Evolutionary conservation across 2,888 invertebrate genomes (phyloP).

Genomic region (Brachyptera putata): DNA sequence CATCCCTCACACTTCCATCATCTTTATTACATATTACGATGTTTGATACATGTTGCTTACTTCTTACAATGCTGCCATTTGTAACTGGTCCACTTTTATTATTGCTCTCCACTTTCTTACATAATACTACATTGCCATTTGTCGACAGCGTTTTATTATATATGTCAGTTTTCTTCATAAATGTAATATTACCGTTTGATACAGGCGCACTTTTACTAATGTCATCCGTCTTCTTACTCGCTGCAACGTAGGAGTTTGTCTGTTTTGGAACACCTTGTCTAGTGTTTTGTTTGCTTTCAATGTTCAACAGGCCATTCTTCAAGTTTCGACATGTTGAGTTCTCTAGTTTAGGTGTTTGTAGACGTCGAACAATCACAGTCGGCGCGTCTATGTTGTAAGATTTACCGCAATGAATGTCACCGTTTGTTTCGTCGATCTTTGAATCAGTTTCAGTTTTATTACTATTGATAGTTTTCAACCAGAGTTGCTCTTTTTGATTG

Average conservation of each 20-base stretch:
- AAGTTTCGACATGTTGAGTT: too few relatives aligned
- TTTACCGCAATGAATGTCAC: too few relatives aligned
- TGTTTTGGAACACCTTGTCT: background rate
- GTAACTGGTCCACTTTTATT: background rate
- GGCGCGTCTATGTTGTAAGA: too few relatives aligned
- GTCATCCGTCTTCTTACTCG: background rate
- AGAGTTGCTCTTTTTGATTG: constrained; percentile 28
- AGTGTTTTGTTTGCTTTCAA: background rate
- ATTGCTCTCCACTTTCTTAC: background rate
- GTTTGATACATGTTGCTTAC: too few relatives aligned
- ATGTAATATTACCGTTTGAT: too few relatives aligned
- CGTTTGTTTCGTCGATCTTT: background rate
- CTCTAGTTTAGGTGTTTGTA: background rate
- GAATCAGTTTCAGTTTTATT: background rate
- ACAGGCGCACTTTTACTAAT: too few relatives aligned
- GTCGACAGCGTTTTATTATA: background rate
- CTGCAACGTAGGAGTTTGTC: background rate
- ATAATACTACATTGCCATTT: background rate
- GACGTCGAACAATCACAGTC: too few relatives aligned
- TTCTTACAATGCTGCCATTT: background rate
- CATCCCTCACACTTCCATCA: background rate
- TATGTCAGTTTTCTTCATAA: too few relatives aligned
- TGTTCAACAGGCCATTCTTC: too few relatives aligned
- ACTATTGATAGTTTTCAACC: constrained; percentile 15
- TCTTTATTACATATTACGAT: too few relatives aligned